These are phyloP conservation scores for Leucophora obtusa DNA, from an alignment of 2,888 invertebrate genomes.

Conservation along the genomic window DNA sequence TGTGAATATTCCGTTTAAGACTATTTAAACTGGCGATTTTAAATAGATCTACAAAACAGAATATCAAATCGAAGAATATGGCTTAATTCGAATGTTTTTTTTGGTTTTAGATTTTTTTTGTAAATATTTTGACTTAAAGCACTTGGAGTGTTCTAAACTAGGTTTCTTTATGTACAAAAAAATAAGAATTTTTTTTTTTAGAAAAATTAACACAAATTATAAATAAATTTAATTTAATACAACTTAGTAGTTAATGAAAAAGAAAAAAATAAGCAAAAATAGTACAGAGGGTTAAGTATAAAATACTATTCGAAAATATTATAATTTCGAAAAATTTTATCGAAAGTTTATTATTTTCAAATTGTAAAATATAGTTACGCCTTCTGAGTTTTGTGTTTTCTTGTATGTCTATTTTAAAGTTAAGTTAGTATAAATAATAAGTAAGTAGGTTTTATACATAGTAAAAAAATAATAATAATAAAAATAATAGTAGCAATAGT, in stretches of 20 bases:
- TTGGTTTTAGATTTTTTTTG: slow-evolving; percentile 61
- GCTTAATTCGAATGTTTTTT: slow-evolving; percentile 71
- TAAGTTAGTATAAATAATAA: slow-evolving; percentile 51
- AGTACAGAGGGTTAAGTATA: slow-evolving; percentile 5
- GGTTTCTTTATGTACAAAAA: slow-evolving; percentile 58
- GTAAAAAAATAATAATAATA: slow-evolving; percentile 4
- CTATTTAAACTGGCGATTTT: slow-evolving; percentile 77
- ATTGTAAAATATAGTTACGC: not conserved
- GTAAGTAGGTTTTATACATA: slow-evolving; percentile 23
- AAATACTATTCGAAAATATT: not conserved
- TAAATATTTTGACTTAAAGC: slow-evolving; percentile 58
- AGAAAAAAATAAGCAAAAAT: slow-evolving; percentile 23
- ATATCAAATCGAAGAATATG: slow-evolving; percentile 49
- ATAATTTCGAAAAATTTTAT: not conserved
- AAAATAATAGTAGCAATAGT: slow-evolving; percentile 32
- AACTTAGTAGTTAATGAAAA: slow-evolving; percentile 32
- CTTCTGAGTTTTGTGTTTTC: slow-evolving; percentile 3
- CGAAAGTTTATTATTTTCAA: not conserved
- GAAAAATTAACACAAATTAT: slow-evolving; percentile 36
- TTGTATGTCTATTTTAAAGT: slow-evolving; percentile 17
- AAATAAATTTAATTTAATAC: slow-evolving; percentile 43
- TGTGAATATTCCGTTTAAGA: slow-evolving; percentile 60
- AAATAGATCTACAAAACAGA: slow-evolving; percentile 47
- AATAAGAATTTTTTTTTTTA: slow-evolving; percentile 60
- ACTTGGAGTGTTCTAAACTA: slow-evolving; percentile 58